phyloP scores from a whole-genome alignment of 2,113 vertebrate species.

The Cryptomyrus ogoouensis region DNA sequence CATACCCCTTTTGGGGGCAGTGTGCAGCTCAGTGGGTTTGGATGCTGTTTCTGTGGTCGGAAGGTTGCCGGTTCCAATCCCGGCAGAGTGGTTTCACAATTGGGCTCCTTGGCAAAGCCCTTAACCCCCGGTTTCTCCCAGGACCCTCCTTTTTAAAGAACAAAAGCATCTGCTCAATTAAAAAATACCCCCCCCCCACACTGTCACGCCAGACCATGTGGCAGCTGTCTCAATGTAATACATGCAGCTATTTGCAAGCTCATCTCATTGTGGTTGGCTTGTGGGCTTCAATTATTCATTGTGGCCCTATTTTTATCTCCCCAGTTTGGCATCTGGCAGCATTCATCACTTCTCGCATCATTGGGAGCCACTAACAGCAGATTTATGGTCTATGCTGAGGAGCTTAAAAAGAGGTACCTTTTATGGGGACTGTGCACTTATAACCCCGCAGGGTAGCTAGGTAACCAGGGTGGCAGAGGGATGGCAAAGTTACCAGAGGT shows the following conservation, averaged over 20 bases:
- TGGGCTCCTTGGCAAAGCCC: not conserved
- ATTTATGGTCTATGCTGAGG: not conserved
- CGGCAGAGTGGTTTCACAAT: not conserved
- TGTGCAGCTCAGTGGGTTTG: not conserved
- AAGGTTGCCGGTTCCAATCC: not conserved
- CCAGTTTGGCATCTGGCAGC: conserved; percentile 55
- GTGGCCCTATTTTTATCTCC: conserved; percentile 48
- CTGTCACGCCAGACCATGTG: conserved; percentile 4
- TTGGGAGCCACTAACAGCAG: not conserved
- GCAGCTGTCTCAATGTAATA: not conserved
- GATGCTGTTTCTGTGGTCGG: not conserved
- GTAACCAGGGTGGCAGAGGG: not conserved
- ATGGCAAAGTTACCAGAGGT: not conserved
- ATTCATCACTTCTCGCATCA: conserved; percentile 29
- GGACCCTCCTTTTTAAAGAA: not conserved
- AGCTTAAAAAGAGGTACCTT: not conserved
- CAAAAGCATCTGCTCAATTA: not conserved
- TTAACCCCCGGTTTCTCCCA: not conserved
- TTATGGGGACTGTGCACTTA: not conserved
- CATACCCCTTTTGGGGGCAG: not conserved
- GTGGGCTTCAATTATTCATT: conserved; percentile 25
- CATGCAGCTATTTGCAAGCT: conserved; percentile 33
- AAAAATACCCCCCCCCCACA: not conserved
- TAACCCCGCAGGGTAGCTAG: not conserved
- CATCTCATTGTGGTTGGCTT: conserved; percentile 36